These are phyloP conservation scores for Meghimatium bilineatum DNA, from an alignment of 2,888 invertebrate species.

Conservation along the genomic window DNA sequence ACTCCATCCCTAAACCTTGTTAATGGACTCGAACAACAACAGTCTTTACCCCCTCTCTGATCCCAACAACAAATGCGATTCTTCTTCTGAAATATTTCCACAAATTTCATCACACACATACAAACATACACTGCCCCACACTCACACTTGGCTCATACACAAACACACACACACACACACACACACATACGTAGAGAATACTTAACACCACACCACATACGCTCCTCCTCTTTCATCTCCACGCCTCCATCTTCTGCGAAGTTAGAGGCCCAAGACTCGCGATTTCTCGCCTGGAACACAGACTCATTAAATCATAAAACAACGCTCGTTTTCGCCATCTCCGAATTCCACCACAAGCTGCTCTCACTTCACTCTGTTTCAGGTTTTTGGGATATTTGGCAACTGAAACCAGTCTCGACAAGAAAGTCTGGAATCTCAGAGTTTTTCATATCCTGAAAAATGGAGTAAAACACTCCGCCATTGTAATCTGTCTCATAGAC, in stretches of 20 bases:
- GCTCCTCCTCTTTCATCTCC: neutral
- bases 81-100: too few species aligned
- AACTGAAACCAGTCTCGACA: neutral
- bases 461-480: neutral
- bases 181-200: too few species aligned
- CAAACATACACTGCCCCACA: too few species aligned
- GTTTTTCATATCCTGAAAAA: neutral
- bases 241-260: neutral
- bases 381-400: constrained; percentile 19
- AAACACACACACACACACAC: neutral
- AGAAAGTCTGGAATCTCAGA: constrained; percentile 19
- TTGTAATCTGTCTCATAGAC: neutral
- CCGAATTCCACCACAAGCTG: neutral
- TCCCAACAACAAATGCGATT: too few species aligned
- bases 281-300: neutral
- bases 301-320: neutral
- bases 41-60: too few species aligned
- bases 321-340: neutral
- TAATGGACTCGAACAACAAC: neutral
- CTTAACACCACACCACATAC: neutral
- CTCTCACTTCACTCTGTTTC: neutral
- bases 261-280: too few species aligned
- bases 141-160: neutral
- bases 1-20: too few species aligned
- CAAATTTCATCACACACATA: too few species aligned